Base-by-base conservation (phyloP, 2,888 invertebrate genomes). In the Aphidoletes aphidimyza region DNA sequence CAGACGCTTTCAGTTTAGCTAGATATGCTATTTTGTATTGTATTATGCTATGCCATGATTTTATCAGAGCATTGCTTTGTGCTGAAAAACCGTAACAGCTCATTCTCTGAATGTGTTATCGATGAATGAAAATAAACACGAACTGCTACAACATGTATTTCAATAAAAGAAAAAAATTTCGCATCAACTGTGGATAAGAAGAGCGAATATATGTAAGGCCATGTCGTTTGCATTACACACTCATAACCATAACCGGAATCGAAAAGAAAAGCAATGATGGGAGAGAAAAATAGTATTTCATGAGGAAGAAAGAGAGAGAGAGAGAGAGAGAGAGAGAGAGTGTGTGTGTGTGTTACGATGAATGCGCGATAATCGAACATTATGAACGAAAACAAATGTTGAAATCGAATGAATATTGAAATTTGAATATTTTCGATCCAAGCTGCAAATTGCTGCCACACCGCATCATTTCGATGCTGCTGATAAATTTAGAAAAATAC, bases 81-180 rank as follows among this genome's bases (percentile, higher is more conserved):
- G 69, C n/a, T 30, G 19, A 0, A 30, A 69, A 69, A 69, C 69
- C 69, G 30, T 69, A 30, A 69, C 34, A 14, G 30, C 3, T 30
- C n/a, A 30, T 30, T 69, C 34, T 69, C 30, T 30, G 1, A 30
- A 69, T 69, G 69, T 30, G 69, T 69, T 69, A 69, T 34, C 69
- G 14, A 69, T 69, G 69, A 69, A 69, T 69, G 69, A 14, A 30
- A 69, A 69, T 69, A 69, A 69, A 69, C 26, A 69, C 11, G 30
- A 26, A 69, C 11, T 30, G 69, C 69, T 34, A 30, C 30, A 42
- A 69, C 69, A 30, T 69, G 69, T 69, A 69, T 69, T 69, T 30
- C 69, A 69, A 69, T 69, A 34, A 69, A 69, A 30, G 8, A 30
- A 54, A 26, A 54, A 8, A 54, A 22, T 8, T n/a, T n/a, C n/a